Evolutionary conservation across 2,888 invertebrate genomes (phyloP).

Genomic region (Mesochorus sp.): DNA sequence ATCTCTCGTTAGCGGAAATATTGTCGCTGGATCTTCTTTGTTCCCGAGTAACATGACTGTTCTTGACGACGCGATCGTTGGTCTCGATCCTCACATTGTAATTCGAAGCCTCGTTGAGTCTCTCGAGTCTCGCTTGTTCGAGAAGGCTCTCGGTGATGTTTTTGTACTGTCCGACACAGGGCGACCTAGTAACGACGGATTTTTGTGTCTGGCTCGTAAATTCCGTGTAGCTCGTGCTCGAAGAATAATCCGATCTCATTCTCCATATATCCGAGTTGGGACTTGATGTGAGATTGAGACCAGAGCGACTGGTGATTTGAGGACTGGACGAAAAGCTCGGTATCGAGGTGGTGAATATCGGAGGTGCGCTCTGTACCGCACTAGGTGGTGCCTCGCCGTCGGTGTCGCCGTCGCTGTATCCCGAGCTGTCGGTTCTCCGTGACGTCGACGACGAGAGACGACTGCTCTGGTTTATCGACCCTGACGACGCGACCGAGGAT

Average conservation of each 20-base stretch:
- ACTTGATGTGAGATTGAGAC: conserved; percentile 71
- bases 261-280: conserved; percentile 79
- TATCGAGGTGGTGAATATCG: conserved; percentile 74
- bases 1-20: conserved; percentile 65
- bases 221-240: conserved; percentile 69
- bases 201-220: conserved; percentile 76
- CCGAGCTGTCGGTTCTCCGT: conserved; percentile 77
- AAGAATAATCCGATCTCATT: conserved; percentile 71
- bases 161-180: conserved; percentile 77
- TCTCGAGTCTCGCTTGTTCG: conserved; percentile 74
- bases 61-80: conserved; percentile 70
- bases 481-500: conserved; percentile 65
- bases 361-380: conserved; percentile 79
- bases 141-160: conserved; percentile 74
- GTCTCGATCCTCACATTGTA: conserved; percentile 75
- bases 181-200: conserved; percentile 75
- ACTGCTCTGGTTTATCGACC: conserved; percentile 69
- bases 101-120: conserved; percentile 76
- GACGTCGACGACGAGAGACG: conserved; percentile 73
- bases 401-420: conserved; percentile 82
- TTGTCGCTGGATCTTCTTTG: conserved; percentile 74
- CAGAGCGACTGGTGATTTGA: conserved; percentile 72
- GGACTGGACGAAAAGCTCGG: conserved; percentile 74
- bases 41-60: conserved; percentile 68
- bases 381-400: conserved; percentile 79